These are phyloP conservation scores for Petrolisthes manimaculis DNA, from an alignment of 2,888 invertebrate species.

Conservation along the genomic window DNA sequence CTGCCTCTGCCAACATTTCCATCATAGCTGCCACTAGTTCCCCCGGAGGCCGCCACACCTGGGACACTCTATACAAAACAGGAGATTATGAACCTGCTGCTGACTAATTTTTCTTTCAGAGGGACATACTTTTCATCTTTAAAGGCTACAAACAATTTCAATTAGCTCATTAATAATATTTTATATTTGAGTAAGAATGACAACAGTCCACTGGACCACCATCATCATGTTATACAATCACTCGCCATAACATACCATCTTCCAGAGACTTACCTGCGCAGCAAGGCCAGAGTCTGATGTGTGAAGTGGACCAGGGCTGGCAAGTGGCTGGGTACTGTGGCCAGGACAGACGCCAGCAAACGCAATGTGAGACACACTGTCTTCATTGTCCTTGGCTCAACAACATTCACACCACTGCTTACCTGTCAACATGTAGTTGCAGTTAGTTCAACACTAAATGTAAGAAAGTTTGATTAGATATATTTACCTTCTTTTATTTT, in stretches of 20 bases:
- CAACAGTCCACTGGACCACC: no score
- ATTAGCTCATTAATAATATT: no score
- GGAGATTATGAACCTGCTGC: background rate
- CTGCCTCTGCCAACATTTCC: constrained; percentile 48
- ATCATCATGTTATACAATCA: no score
- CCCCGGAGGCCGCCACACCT: constrained; percentile 44
- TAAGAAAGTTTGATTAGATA: no score
- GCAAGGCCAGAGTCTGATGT: constrained; percentile 28
- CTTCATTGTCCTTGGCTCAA: constrained; percentile 29
- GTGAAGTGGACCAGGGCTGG: constrained; percentile 37
- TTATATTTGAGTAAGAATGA: no score
- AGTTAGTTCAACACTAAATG: background rate
- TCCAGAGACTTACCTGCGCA: constrained; percentile 26
- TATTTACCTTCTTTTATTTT: no score
- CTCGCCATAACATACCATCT: no score
- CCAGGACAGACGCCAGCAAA: constrained; percentile 24
- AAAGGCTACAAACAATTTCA: no score
- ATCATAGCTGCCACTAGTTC: constrained; percentile 46
- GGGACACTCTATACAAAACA: constrained; percentile 38
- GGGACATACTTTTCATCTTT: no score
- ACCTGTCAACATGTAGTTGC: constrained; percentile 20
- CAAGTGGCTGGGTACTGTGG: constrained; percentile 46
- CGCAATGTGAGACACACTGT: constrained; percentile 35
- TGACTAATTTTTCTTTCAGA: background rate
- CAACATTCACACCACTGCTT: constrained; percentile 36